phyloP scores from a whole-genome alignment of 1,140 invertebrate genomes.

The Rhopalosiphum maidis region DNA sequence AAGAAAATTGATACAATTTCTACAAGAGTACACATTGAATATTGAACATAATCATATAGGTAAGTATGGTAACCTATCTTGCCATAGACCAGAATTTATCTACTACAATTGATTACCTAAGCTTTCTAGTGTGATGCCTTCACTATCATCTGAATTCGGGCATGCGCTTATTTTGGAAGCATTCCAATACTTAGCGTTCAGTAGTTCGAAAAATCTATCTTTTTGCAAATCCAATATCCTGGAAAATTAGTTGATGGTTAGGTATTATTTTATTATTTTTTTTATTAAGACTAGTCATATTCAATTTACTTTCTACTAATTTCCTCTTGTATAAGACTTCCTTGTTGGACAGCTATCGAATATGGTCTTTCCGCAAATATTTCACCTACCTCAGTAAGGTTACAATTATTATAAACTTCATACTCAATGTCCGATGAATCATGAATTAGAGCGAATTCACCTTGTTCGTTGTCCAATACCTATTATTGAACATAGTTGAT shows the following conservation, averaged over 20 bases:
- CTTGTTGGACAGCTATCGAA: conserved; percentile 78
- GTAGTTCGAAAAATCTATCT: conserved; percentile 79
- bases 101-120: conserved; percentile 68
- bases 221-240: conserved; percentile 84
- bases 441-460: conserved; percentile 88
- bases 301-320: conserved; percentile 56
- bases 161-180: conserved; percentile 72
- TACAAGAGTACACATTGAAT: too few relatives aligned
- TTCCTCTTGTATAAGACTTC: conserved; percentile 52
- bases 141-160: conserved; percentile 76
- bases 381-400: conserved; percentile 85
- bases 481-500: conserved; percentile 60
- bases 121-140: conserved; percentile 87
- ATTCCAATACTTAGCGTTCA: conserved; percentile 85
- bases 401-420: conserved; percentile 76
- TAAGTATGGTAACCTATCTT: too few relatives aligned
- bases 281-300: too few relatives aligned
- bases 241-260: not conserved
- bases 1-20: too few relatives aligned
- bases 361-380: conserved; percentile 89
- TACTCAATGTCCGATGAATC: conserved; percentile 86
- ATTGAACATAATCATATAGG: too few relatives aligned
- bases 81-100: too few relatives aligned
- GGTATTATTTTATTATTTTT: not conserved
- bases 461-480: conserved; percentile 78